Percentiles rank a stretch among this genome's conserved stretches.
These are phyloP conservation scores for Silvanus unidentatus DNA, from an alignment of 2,888 invertebrate species.

Conservation along the genomic window DNA sequence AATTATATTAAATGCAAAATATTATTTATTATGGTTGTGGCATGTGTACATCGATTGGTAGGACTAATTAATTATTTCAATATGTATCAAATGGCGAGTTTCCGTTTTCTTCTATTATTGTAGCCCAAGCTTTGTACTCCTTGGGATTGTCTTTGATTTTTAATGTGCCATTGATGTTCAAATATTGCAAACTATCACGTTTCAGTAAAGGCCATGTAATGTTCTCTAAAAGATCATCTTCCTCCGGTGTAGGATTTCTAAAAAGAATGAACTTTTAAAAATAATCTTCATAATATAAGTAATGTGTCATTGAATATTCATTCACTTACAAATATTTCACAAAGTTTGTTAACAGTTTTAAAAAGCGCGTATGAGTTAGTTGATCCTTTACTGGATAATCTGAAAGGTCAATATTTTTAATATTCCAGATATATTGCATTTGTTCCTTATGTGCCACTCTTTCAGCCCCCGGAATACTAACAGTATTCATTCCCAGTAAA, in stretches of 20 bases:
- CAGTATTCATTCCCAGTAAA: conserved; percentile 1
- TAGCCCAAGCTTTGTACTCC: neutral
- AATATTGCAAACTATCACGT: conserved; percentile 2
- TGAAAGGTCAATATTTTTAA: too few species aligned
- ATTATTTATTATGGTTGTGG: too few species aligned
- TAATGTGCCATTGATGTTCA: conserved; percentile 1
- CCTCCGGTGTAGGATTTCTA: conserved; percentile 1
- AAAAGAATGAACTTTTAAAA: neutral
- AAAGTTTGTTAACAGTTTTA: neutral
- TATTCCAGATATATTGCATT: conserved; percentile 3
- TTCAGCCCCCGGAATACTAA: conserved; percentile 5
- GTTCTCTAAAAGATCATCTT: neutral
- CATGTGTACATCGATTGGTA: too few species aligned
- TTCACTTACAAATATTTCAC: neutral
- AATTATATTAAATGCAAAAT: too few species aligned
- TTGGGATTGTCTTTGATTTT: neutral
- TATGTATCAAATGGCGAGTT: conserved; percentile 3
- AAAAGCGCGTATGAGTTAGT: neutral
- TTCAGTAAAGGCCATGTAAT: neutral
- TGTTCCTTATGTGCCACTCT: conserved; percentile 4
- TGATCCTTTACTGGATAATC: neutral
- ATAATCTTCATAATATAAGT: too few species aligned
- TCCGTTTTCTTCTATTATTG: neutral
- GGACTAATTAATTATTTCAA: too few species aligned
- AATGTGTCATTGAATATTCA: too few species aligned